phyloP scores from a whole-genome alignment of 2,888 invertebrate species.

The Synergus itoensis region DNA sequence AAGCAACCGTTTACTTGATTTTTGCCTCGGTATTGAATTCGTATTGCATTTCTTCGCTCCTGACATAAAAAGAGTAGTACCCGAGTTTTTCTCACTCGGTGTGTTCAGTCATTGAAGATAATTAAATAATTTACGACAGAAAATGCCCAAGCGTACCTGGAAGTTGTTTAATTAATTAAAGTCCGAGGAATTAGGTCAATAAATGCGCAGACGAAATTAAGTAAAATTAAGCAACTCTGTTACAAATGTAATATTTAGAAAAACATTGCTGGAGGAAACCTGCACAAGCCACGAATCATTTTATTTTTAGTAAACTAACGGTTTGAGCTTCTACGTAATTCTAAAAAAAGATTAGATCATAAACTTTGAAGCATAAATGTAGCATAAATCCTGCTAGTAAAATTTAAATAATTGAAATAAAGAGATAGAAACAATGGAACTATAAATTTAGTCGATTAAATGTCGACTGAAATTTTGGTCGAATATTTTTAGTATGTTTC shows the following conservation, averaged over 20 bases:
- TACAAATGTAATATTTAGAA: neutral
- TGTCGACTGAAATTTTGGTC: no score
- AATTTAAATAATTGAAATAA: no score
- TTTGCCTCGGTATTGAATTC: neutral
- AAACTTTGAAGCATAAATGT: no score
- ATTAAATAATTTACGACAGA: slow-evolving; percentile 4
- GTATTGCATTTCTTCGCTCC: neutral
- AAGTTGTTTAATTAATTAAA: neutral
- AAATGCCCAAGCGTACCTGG: neutral
- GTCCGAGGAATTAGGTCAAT: neutral
- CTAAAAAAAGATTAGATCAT: no score
- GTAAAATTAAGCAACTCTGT: neutral
- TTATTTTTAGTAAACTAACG: no score
- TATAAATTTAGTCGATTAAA: no score
- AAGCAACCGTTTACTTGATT: slow-evolving; percentile 3
- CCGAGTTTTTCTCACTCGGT: neutral
- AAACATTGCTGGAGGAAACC: neutral
- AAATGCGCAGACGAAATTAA: neutral
- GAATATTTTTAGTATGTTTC: no score
- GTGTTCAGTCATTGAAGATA: slow-evolving; percentile 28
- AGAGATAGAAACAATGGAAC: no score
- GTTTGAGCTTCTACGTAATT: no score
- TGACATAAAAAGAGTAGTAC: neutral
- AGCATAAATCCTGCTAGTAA: no score
- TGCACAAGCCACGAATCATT: neutral